Base-by-base conservation (phyloP, 2,113 vertebrate genomes). In the Marmota flaviventris region DNA sequence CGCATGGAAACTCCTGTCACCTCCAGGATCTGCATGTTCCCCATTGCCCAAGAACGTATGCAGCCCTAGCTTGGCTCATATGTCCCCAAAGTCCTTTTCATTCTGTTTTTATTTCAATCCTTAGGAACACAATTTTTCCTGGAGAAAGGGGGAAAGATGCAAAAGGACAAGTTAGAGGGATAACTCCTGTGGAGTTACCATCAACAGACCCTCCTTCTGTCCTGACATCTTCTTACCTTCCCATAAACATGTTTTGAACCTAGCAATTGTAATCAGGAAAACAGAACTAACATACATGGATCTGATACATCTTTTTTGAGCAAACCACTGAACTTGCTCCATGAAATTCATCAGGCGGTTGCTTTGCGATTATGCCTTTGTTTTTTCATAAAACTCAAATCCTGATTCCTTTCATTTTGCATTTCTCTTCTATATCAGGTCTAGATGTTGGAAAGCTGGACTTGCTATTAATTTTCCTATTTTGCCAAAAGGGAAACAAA, bases 401-500 rank as follows among this genome's bases (percentile, higher is more conserved):
- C 37, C 12, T 39, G 42, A 45, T 89, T 25, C 29, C 32, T 88
- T 85, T 65, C 34, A 37, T 88, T 93, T 95, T 14, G 29, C 13
- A 5, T 87, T 7, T 34, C 65, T 34, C 63, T 86, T 84, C 12
- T 20, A 27, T 24, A 51, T 34, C 27, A 48, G 2, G 34, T 48
- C 45, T 39, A 13, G 18, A 85, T 63, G 18, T 51, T 42, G 20
- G n/a, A 73, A 70, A 81, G 32, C 2, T 69, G 39, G 18, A 18
- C 27, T 67, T 34, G 8, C 4, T 61, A 12, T 53, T 61, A 17
- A 79, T 65, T 76, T 91, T 77, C 29, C 48, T 72, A 17, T 65
- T 87, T 94, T 94, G 29, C 3, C 29, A 32, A 87, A 94, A 3
- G 3, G 20, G 14, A 85, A 87, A 56, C 76, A 75, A 81, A 20